A percentile compares a stretch with the other conserved stretches of the same genome.
Evolutionary conservation across 2,888 invertebrate genomes (phyloP).

Genomic region (Desoria tigrina): DNA sequence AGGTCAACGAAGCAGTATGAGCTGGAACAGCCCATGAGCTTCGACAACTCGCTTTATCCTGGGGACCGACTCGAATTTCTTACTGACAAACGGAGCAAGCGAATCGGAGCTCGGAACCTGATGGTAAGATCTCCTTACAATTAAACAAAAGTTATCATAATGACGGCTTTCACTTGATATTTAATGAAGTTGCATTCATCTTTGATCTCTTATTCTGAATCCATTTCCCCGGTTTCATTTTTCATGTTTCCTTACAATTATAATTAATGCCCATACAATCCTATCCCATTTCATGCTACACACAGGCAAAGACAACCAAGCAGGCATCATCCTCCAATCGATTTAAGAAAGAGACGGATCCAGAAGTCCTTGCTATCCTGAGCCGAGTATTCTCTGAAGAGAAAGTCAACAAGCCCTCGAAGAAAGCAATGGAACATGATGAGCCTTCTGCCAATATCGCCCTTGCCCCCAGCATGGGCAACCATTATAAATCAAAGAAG

Average conservation of each 20-base stretch:
- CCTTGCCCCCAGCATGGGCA: not conserved
- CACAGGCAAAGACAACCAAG: not conserved
- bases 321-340: conserved; percentile 20
- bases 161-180: too few relatives aligned
- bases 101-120: conserved; percentile 34
- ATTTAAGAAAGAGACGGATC: conserved; percentile 45
- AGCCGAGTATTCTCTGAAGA: conserved; percentile 37
- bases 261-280: too few relatives aligned
- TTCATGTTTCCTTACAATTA: too few relatives aligned
- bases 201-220: too few relatives aligned
- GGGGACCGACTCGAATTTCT: conserved; percentile 38
- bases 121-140: not conserved
- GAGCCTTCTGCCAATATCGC: too few relatives aligned
- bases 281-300: too few relatives aligned
- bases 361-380: conserved; percentile 33
- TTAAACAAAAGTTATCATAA: too few relatives aligned
- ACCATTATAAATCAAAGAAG: conserved; percentile 64
- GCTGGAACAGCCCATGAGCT: conserved; percentile 41
- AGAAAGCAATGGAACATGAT: too few relatives aligned
- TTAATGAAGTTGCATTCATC: too few relatives aligned
- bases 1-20: conserved; percentile 12
- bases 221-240: too few relatives aligned
- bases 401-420: conserved; percentile 10
- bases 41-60: conserved; percentile 31
- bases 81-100: conserved; percentile 36